Evolutionary conservation across 2,113 vertebrate genomes (phyloP).

Genomic region (Mastomys natalensis): DNA sequence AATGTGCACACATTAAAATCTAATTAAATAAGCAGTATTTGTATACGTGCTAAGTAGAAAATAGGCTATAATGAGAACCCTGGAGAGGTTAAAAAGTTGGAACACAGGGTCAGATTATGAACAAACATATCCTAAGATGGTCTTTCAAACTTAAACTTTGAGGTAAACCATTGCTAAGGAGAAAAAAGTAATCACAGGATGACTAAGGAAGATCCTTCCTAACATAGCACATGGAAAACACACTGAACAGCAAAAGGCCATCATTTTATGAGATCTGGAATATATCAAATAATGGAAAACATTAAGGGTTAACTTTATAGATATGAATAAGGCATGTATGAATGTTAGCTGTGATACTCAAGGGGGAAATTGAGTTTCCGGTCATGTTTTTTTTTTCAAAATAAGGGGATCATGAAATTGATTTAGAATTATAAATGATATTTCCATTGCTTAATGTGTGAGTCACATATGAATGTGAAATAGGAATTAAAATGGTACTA

Average conservation of each 20-base stretch:
- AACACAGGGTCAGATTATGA: background rate
- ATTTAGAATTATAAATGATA: background rate
- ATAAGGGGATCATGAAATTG: background rate
- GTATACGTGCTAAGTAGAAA: background rate
- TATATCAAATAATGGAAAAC: background rate
- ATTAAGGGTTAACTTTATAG: background rate
- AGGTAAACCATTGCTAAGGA: accelerated
- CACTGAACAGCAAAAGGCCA: background rate
- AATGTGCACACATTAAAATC: background rate
- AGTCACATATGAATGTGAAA: background rate
- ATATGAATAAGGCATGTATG: background rate
- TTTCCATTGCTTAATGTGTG: background rate
- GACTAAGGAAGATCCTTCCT: background rate
- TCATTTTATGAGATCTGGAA: background rate
- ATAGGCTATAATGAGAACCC: background rate
- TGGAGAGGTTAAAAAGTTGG: background rate
- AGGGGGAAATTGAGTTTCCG: background rate
- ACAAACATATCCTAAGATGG: background rate
- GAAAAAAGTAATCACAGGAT: background rate
- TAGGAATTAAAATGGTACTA: background rate
- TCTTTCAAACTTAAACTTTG: background rate
- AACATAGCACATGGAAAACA: background rate
- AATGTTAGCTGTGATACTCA: background rate
- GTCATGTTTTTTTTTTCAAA: background rate
- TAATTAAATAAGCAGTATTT: background rate